Base-by-base conservation (phyloP, 1,140 invertebrate species). In the Lepidurus apus region DNA sequence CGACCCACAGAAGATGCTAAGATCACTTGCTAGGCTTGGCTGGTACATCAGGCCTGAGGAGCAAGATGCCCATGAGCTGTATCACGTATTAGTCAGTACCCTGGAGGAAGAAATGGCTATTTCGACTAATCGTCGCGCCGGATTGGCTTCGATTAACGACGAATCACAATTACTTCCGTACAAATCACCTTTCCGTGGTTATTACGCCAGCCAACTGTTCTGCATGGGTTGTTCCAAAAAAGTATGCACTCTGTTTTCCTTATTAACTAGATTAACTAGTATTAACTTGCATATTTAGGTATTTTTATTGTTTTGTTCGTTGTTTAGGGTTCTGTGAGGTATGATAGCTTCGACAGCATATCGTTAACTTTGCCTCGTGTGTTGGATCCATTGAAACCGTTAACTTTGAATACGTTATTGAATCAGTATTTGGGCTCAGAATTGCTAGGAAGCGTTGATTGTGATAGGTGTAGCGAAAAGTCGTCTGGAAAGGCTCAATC, bases 21-120 rank as follows among this genome's bases (percentile, higher is more conserved):
- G 47, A 21, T 74, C 74, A 8, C 47, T 79, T n/a, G 73, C 74
- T 9, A 42, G 43, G 24, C 86, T 92, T 9, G 89, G 92, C 13
- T 97, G 95, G 95, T 90, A 93, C 74, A 94, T 96, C 77, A 90
- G 92, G 0, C 89, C 91, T 80, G 94, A 95, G 81, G 93, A 98
- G 86, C 95, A 97, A 87, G 95, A 98, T 88, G 93, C 94, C 24
- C 95, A 97, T 85, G 95, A 98, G 85, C 84, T 97, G 74, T 92
- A 96, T 80, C 93, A 96, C 86, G 91, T 95, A 13, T 84, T 98
- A 81, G 87, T 95, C 11, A 90, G 92, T 42, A 95, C 94, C 43
- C 86, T 97, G 24, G 93, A 95, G 85, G 92, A 95, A 85, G 95
- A 97, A 86, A 89, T 90, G 17, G 86, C 89, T 77, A 80, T 44